These are phyloP conservation scores for Ceramica pisi DNA, from an alignment of 2,888 invertebrate species.

Conservation along the genomic window DNA sequence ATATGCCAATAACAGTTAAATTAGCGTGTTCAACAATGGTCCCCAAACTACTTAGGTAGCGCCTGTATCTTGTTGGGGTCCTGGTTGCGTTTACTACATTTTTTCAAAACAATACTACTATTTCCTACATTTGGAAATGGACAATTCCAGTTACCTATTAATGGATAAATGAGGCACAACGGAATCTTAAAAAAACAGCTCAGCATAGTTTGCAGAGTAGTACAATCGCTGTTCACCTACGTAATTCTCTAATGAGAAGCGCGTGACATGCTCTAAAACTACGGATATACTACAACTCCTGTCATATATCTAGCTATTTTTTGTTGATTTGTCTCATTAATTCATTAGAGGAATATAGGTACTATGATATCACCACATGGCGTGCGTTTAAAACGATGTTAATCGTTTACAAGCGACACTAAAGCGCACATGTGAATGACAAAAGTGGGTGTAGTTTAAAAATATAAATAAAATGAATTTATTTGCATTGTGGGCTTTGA, in stretches of 20 bases:
- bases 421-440: constrained; percentile 76
- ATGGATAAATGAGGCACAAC: no score
- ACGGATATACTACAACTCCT: constrained; percentile 64
- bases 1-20: no score
- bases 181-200: constrained; percentile 14
- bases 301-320: constrained; percentile 69
- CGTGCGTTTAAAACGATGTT: constrained; percentile 72
- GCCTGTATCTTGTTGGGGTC: no score
- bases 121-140: no score
- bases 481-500: constrained; percentile 63
- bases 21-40: no score
- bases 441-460: constrained; percentile 65
- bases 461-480: constrained; percentile 64
- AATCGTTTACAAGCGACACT: constrained; percentile 75
- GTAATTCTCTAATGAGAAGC: constrained; percentile 75
- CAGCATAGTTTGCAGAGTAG: constrained; percentile 37
- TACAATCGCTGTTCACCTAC: constrained; percentile 30
- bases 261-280: constrained; percentile 79
- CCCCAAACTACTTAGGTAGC: no score
- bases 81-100: no score
- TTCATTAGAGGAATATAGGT: constrained; percentile 75
- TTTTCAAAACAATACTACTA: no score
- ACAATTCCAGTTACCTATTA: no score
- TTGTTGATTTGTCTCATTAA: constrained; percentile 82
- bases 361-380: constrained; percentile 81